A percentile compares a stretch with the other conserved stretches of the same genome.
Conservation (phyloP, 2,113 vertebrate species). For the Theristicus caerulescens region DNA sequence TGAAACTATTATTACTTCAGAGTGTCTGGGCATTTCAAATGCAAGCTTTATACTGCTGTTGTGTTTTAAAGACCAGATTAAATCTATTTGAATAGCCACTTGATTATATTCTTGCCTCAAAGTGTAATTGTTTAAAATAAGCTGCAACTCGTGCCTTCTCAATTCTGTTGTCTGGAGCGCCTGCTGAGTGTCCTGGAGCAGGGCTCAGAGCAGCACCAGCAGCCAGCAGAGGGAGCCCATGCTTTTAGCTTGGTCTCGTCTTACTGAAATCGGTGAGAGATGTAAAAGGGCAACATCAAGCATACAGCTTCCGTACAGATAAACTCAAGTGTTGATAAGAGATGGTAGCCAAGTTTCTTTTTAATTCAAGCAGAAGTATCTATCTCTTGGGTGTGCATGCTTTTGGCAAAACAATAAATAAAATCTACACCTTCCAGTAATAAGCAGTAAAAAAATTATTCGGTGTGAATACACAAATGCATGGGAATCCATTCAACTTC, state of each 20-base stretch:
- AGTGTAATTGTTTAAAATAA: background rate
- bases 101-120: background rate
- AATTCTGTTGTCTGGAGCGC: accelerated
- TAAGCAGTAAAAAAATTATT: background rate
- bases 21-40: background rate
- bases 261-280: accelerated
- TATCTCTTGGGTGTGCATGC: background rate
- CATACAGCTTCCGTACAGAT: accelerated
- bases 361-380: background rate
- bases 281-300: accelerated
- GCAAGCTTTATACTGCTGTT: background rate
- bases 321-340: background rate
- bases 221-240: constrained; percentile 73
- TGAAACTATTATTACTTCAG: background rate
- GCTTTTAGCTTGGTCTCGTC: background rate
- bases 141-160: background rate
- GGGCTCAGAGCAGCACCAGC: background rate
- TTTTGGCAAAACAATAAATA: constrained; percentile 27
- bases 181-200: background rate
- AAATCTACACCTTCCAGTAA: background rate
- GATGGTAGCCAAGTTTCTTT: background rate
- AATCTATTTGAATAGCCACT: background rate
- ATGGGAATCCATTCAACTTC: constrained; percentile 11
- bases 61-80: background rate
- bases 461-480: background rate